A percentile compares a stretch with the other conserved stretches of the same genome.
Conservation (phyloP, 2,113 vertebrate genomes). For the Ursus arctos region DNA sequence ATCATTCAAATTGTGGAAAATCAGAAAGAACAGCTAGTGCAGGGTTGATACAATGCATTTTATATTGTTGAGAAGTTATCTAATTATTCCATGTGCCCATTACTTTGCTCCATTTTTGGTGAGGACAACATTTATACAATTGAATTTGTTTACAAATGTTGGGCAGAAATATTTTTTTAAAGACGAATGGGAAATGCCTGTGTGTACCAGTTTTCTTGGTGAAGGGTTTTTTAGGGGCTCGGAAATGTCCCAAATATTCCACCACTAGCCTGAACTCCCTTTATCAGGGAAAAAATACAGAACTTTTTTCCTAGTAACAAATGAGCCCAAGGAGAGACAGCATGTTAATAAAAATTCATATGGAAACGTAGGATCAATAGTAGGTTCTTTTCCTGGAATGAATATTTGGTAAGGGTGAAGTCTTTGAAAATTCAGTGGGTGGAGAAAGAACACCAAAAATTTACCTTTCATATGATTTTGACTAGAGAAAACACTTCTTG, state of each 20-base stretch:
- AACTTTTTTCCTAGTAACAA: not conserved
- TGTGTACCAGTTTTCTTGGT: not conserved
- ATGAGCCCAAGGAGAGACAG: not conserved
- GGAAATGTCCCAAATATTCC: not conserved
- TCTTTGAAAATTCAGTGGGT: not conserved
- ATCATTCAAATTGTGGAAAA: not conserved
- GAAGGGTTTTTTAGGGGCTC: slow-evolving; percentile 6
- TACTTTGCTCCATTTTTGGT: not conserved
- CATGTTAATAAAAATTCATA: not conserved
- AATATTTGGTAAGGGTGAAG: not conserved
- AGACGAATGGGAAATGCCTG: not conserved
- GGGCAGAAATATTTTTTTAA: slow-evolving; percentile 4
- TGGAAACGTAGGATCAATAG: not conserved
- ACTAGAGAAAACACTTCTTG: not conserved
- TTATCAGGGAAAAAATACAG: not conserved
- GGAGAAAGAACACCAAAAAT: not conserved
- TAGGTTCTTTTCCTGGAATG: not conserved
- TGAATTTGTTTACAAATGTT: not conserved
- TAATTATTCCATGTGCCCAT: not conserved
- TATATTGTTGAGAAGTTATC: not conserved
- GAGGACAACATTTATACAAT: not conserved
- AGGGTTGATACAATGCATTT: not conserved
- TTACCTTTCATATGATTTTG: not conserved
- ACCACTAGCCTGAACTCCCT: not conserved
- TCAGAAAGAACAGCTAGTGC: not conserved